Conservation (phyloP, 2,888 invertebrate species). For the Hecatera dysodea region DNA sequence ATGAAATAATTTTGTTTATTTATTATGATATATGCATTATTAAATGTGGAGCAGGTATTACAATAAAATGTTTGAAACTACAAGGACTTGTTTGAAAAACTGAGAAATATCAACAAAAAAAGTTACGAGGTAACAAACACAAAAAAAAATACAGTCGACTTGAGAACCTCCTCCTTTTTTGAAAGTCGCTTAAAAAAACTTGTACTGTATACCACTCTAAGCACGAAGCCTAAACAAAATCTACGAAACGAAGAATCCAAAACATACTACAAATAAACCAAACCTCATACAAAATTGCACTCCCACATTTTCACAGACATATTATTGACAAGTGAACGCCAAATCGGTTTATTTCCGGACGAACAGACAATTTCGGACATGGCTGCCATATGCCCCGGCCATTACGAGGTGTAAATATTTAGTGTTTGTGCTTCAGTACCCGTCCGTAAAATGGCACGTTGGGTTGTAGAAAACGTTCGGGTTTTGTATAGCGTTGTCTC, state of each 20-base stretch:
- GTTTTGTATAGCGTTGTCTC: not conserved
- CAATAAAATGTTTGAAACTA: too few relatives aligned
- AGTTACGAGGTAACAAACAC: too few relatives aligned
- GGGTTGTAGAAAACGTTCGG: not conserved
- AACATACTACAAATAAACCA: not conserved
- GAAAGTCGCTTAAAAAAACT: too few relatives aligned
- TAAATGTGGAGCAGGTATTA: too few relatives aligned
- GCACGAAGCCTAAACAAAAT: not conserved
- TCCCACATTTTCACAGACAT: slow-evolving; percentile 5
- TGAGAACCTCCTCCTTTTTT: too few relatives aligned
- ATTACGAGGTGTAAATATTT: slow-evolving; percentile 56
- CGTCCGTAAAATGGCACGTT: not conserved
- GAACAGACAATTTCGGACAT: slow-evolving; percentile 38
- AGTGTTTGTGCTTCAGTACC: slow-evolving; percentile 18
- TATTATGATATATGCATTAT: too few relatives aligned
- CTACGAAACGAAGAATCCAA: too few relatives aligned
- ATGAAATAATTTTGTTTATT: too few relatives aligned
- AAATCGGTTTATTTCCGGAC: slow-evolving; percentile 60
- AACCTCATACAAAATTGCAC: not conserved
- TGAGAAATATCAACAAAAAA: too few relatives aligned
- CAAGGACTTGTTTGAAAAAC: too few relatives aligned
- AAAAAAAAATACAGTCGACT: too few relatives aligned
- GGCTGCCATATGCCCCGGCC: slow-evolving; percentile 29
- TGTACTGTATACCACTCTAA: not conserved
- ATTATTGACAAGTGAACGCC: slow-evolving; percentile 37